phyloP scores from a whole-genome alignment of 2,888 invertebrate genomes.

The Lithophane semibrunnea region DNA sequence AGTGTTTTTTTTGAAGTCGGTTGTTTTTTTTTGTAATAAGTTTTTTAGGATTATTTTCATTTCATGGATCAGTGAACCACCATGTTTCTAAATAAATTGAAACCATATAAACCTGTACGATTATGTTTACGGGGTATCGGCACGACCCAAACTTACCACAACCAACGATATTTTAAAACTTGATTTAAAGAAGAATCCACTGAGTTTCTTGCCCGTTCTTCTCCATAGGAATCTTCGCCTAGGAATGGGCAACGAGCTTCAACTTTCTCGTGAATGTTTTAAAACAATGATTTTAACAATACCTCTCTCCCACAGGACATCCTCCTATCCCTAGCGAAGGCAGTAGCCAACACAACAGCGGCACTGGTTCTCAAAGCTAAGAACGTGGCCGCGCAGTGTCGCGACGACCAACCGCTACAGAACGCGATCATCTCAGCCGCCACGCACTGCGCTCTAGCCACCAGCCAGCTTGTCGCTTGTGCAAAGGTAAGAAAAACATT shows the following conservation, averaged over 20 bases:
- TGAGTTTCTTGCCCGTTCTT: neutral
- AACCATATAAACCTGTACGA: neutral
- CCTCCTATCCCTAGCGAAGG: conserved; percentile 97
- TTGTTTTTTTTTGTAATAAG: too few relatives aligned
- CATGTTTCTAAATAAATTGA: neutral
- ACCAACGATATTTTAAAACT: neutral
- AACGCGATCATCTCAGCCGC: conserved; percentile 98
- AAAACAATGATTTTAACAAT: neutral
- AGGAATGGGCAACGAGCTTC: neutral
- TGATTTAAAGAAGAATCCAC: neutral
- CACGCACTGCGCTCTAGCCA: conserved; percentile 98
- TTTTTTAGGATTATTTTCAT: neutral
- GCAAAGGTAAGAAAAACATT: conserved; percentile 93
- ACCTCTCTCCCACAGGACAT: conserved; percentile 92
- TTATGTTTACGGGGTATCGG: neutral
- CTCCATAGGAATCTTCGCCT: neutral
- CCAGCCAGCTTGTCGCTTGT: conserved; percentile 99
- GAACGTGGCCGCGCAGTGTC: conserved; percentile 97
- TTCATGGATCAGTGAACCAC: neutral
- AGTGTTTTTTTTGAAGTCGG: too few relatives aligned
- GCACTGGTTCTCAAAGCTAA: conserved; percentile 98
- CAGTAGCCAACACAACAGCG: conserved; percentile 99
- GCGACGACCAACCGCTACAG: conserved; percentile 95
- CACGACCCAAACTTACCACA: too few relatives aligned
- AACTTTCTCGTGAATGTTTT: neutral